A percentile compares a stretch with the other conserved stretches of the same genome.
Conservation (phyloP, 2,888 invertebrate species). For the Apoda limacodes region DNA sequence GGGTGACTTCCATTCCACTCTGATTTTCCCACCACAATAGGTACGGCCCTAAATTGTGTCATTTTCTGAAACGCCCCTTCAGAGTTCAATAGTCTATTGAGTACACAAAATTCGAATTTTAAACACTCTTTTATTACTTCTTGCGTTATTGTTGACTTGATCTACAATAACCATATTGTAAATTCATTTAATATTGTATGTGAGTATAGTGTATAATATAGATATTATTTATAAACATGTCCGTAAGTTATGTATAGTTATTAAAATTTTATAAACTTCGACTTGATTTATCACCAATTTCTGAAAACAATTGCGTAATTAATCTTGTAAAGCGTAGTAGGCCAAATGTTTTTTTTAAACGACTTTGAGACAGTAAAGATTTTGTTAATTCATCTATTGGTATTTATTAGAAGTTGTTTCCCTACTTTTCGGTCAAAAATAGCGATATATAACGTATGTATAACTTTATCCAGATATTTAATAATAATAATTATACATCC, state of each 20-base stretch:
- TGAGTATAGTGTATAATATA: too few relatives aligned
- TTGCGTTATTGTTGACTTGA: too few relatives aligned
- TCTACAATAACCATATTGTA: too few relatives aligned
- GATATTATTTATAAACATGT: too few relatives aligned
- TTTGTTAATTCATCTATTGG: conserved; percentile 12
- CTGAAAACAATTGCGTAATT: too few relatives aligned
- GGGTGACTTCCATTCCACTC: conserved; percentile 23
- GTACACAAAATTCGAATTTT: conserved; percentile 38
- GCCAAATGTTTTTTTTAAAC: too few relatives aligned
- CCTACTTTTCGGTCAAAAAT: conserved; percentile 7
- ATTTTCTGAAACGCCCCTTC: conserved; percentile 47
- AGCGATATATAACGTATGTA: conserved; percentile 22
- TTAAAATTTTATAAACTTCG: too few relatives aligned
- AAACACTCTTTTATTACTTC: conserved; percentile 31
- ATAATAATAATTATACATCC: conserved; percentile 23
- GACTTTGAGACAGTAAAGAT: conserved; percentile 7
- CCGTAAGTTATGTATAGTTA: too few relatives aligned
- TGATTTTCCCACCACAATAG: too few relatives aligned
- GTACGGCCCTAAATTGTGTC: conserved; percentile 47
- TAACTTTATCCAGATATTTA: conserved; percentile 26
- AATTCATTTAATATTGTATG: too few relatives aligned
- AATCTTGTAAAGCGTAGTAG: too few relatives aligned
- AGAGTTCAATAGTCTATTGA: conserved; percentile 48
- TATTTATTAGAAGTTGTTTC: not conserved
- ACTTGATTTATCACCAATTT: too few relatives aligned